Evolutionary conservation across 2,113 vertebrate genomes (phyloP), one percentile per base, ranked within the genome.

Genomic region (Capreolus pygargus): DNA sequence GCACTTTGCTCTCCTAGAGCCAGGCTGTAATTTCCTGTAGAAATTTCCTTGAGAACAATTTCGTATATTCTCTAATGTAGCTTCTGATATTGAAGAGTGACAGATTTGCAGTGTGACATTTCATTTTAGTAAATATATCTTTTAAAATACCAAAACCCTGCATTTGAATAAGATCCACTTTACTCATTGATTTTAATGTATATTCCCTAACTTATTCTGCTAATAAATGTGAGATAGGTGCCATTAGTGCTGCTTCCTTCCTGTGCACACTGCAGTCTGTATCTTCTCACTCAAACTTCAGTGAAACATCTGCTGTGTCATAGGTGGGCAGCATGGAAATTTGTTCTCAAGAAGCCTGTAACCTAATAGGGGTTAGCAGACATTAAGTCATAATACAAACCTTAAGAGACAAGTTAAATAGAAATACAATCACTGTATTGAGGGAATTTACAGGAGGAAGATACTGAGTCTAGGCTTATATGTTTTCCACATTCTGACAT

Each of bases 51-150:
- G 74, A 85, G 85, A 67, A 87, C 89, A 55, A 83, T 89, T 94
- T 96, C 17, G 76, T 94, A 1, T 94, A 52, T 83, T 95, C 52
- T 50, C 60, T 96, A 87, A 86, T 61, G 58, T 92, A 95, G 43
- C 21, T 95, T 97, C 90, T 94, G 84, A 95, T 96, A 97, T 60
- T 92, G 60, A 95, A 88, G 94, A 97, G 91, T 96, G 97, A 96
- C 97, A 97, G 94, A 98, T 97, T 97, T 97, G 74, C 92, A 94
- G 88, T 88, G 33, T 97, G 97, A 97, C 91, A 95, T 97, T 98
- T 97, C 96, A 76, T 25, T 97, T 97, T 97, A 90, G 95, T 97
- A 97, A 98, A 95, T 96, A 86, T 91, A 95, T 97, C 92, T 96
- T 97, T 97, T 92, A 97, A 98, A 98, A 98, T 97, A 97, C 54